Evolutionary conservation across 2,113 vertebrate genomes (phyloP).

Genomic region (Seriola rivoliana): DNA sequence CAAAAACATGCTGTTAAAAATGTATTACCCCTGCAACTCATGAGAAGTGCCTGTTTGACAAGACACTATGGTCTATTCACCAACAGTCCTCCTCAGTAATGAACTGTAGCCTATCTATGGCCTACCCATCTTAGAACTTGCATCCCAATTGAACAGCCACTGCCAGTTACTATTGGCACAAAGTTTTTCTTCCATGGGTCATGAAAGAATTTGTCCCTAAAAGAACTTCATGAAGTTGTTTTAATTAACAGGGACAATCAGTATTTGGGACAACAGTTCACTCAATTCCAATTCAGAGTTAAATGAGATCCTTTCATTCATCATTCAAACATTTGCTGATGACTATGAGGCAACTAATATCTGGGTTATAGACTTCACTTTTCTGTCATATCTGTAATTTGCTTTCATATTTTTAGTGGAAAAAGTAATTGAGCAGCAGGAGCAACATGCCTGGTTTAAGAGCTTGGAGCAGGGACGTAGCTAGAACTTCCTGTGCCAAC

Average conservation of each 20-base stretch:
- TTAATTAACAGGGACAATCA: conserved; percentile 48
- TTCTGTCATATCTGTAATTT: conserved; percentile 50
- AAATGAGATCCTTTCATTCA: conserved; percentile 3
- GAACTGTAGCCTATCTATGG: neutral
- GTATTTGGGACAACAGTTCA: conserved; percentile 41
- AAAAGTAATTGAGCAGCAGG: conserved; percentile 49
- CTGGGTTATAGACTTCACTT: conserved; percentile 54
- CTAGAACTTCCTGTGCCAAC: neutral
- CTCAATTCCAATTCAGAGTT: neutral
- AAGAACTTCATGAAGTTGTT: conserved; percentile 42
- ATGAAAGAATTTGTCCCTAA: conserved; percentile 22
- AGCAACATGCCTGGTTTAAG: conserved; percentile 13
- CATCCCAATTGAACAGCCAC: neutral
- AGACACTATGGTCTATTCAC: neutral
- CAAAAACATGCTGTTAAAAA: neutral
- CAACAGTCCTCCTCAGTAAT: no score
- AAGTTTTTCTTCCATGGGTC: neutral
- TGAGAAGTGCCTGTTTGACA: neutral
- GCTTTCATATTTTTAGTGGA: conserved; percentile 45
- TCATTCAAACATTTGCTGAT: conserved; percentile 12
- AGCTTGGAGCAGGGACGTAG: conserved; percentile 22
- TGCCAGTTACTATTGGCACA: neutral
- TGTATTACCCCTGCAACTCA: neutral
- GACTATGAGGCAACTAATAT: conserved; percentile 25
- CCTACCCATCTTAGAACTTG: neutral